Evolutionary conservation across 1,140 invertebrate species (phyloP).

Genomic region (Lineus longissimus): DNA sequence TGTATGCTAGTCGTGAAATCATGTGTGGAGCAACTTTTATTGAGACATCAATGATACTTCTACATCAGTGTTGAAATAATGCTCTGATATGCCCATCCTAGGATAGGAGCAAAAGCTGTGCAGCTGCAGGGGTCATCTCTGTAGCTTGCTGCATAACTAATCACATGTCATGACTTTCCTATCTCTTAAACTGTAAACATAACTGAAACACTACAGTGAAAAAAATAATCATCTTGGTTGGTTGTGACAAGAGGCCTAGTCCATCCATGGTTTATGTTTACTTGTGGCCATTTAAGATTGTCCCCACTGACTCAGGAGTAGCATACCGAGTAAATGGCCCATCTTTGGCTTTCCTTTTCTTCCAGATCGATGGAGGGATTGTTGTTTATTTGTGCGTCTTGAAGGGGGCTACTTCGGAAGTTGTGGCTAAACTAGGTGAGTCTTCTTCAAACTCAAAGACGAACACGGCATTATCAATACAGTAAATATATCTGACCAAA

Average conservation of each 20-base stretch:
- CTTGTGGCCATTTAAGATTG: background rate
- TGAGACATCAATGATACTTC: too few relatives aligned
- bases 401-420: slow-evolving; percentile 40
- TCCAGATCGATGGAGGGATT: slow-evolving; percentile 37
- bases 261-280: background rate
- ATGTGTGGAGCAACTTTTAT: too few relatives aligned
- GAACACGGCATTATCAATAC: background rate
- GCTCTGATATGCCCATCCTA: too few relatives aligned
- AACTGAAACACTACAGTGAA: background rate
- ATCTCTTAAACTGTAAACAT: too few relatives aligned
- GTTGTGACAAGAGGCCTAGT: background rate
- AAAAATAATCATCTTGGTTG: background rate
- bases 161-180: too few relatives aligned
- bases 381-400: slow-evolving; percentile 52
- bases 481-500: background rate
- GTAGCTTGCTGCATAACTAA: too few relatives aligned
- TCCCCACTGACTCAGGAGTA: background rate
- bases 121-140: too few relatives aligned
- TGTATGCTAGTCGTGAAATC: background rate
- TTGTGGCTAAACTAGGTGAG: slow-evolving; percentile 46
- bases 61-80: too few relatives aligned
- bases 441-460: slow-evolving; percentile 4
- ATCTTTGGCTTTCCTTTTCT: background rate
- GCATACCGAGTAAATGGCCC: background rate
- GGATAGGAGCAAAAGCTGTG: too few relatives aligned